These are phyloP conservation scores for Thecocarcelia acutangulata DNA, from an alignment of 2,888 invertebrate genomes.

Conservation along the genomic window DNA sequence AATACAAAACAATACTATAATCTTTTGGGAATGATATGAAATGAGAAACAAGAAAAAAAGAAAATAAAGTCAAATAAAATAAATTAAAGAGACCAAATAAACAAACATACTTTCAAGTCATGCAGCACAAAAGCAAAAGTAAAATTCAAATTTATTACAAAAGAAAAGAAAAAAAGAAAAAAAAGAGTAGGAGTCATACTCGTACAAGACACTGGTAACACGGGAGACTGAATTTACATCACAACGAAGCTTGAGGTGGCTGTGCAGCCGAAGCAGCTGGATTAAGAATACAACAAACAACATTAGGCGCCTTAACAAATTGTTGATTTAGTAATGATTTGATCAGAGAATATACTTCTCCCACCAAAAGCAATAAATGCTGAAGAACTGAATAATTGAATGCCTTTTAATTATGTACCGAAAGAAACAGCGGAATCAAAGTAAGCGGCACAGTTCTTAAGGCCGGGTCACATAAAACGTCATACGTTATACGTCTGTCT, in stretches of 20 bases:
- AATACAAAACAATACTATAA: constrained; percentile 23
- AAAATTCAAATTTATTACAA: constrained; percentile 47
- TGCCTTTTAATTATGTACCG: too few relatives aligned
- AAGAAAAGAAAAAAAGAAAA: too few relatives aligned
- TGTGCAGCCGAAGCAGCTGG: not conserved
- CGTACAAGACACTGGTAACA: constrained; percentile 1
- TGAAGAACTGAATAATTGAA: too few relatives aligned
- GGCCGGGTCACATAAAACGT: too few relatives aligned
- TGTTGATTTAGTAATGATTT: constrained; percentile 58
- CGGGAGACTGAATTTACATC: not conserved
- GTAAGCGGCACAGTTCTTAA: too few relatives aligned
- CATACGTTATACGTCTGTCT: too few relatives aligned
- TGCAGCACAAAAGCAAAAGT: constrained; percentile 2
- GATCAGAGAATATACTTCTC: constrained; percentile 29
- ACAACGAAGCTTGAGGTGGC: not conserved
- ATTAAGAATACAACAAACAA: constrained; percentile 6
- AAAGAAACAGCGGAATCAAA: too few relatives aligned
- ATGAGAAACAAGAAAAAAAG: constrained; percentile 11
- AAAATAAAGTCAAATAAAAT: constrained; percentile 13
- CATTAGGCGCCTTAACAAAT: constrained; percentile 37
- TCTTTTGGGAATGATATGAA: constrained; percentile 17
- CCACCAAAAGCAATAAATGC: too few relatives aligned
- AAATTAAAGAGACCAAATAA: constrained; percentile 3
- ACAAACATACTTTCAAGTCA: constrained; percentile 5
- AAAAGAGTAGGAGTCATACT: too few relatives aligned